phyloP scores from a whole-genome alignment of 92 coral and sea anemone species.

The Micromussa lordhowensis region DNA sequence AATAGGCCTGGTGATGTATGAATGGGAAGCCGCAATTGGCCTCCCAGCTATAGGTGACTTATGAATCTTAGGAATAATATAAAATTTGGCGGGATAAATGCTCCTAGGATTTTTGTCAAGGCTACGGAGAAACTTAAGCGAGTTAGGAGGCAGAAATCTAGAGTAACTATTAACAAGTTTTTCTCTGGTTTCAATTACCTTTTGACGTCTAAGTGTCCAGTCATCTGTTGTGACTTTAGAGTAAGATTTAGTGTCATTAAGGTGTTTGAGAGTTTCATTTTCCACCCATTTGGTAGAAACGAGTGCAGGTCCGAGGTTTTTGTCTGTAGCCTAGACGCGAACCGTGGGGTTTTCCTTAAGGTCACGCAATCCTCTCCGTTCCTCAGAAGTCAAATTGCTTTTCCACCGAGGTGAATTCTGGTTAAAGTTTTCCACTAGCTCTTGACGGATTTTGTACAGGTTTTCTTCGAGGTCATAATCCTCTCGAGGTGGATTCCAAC shows the following conservation, averaged over 20 bases:
- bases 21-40: constrained; percentile 34
- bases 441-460: constrained; percentile 37
- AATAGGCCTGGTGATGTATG: constrained; percentile 40
- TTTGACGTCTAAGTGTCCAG: too few relatives aligned
- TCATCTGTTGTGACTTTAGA: constrained; percentile 40
- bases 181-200: constrained; percentile 37
- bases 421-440: constrained; percentile 32
- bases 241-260: constrained; percentile 41
- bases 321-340: constrained; percentile 37
- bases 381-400: constrained; percentile 36
- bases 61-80: constrained; percentile 16
- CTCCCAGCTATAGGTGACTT: too few relatives aligned
- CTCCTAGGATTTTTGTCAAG: constrained; percentile 30
- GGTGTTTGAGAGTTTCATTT: constrained; percentile 40
- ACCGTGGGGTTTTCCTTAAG: too few relatives aligned
- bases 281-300: too few relatives aligned
- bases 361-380: constrained; percentile 36
- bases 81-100: constrained; percentile 48
- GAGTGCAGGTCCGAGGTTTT: constrained; percentile 54
- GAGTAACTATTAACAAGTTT: constrained; percentile 23
- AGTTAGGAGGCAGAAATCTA: constrained; percentile 46
- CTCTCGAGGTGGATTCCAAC: constrained; percentile 50
- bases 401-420: constrained; percentile 26
- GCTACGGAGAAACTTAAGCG: constrained; percentile 49
- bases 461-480: constrained; percentile 48